Evolutionary conservation across 2,888 invertebrate genomes (phyloP), one percentile per base, ranked within the genome.

Genomic region (Amphimallon solstitiale): DNA sequence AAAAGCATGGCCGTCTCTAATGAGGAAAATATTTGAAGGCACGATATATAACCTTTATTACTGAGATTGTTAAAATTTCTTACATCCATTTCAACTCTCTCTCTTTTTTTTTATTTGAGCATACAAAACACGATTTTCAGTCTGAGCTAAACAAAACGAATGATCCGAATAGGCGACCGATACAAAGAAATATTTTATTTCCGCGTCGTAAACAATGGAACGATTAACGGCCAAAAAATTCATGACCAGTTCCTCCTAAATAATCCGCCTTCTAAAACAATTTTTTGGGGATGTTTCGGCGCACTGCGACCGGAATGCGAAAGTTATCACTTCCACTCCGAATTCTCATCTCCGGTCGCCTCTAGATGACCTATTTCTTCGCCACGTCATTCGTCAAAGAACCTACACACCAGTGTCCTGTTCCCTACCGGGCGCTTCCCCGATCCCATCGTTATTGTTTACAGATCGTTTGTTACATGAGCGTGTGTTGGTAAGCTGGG

Each of bases 401-500:
- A 10, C 10, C 15, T 12, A 48, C n/a, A 10, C n/a, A 14, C 51
- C 51, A 23, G 7, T 23, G 23, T 23, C 12, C 17, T 48, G 5
- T 9, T 14, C 17, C 15, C 15, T 35, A 51, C 34, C 35, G 34
- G 6, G 9, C 51, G 34, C 12, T 7, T 15, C 14, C 14, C n/a
- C n/a, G n/a, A 12, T 51, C n/a, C 34, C 21, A 3, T 51, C 35
- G 29, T 7, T 29, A 51, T 51, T 51, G 51, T 51, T 51, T 51
- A 51, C 51, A 51, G 51, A 35, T 51, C 51, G 51, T 51, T 51
- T 51, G 51, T 51, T 51, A 51, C 34, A 15, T 14, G 14, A 51
- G 29, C 17, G 34, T 14, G 48, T 48, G 23, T 48, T 23, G 21
- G 48, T 23, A n/a, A 34, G 6, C 6, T 5, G 35, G 21, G 4